Evolutionary conservation across 2,888 invertebrate species (phyloP), one percentile per base, ranked within the genome.

Genomic region (Cantharis lateralis): DNA sequence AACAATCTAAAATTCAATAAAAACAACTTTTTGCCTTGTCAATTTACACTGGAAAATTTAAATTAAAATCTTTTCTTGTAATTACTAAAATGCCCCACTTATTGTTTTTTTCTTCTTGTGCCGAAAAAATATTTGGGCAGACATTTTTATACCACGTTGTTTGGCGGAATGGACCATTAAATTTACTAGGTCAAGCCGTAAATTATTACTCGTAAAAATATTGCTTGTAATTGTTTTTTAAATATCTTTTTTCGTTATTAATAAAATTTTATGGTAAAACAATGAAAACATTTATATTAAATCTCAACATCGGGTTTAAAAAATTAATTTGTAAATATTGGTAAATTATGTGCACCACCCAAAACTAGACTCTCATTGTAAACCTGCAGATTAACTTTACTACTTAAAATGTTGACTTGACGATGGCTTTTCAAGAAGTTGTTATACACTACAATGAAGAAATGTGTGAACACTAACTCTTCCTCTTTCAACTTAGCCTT

Each of bases 141-240:
- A 9, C 24, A 20, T 63, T 18, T 64, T 16, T 20, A 66, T 66
- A 20, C 20, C 63, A 72, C 66, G 64, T 48, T 48, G 48, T 66
- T 32, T 64, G 15, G 18, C 32, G 28, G 64, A 72, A 72, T 72
- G 72, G 32, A 32, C 64, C 72, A 72, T 72, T 72, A 72, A 26
- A 32, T 66, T 72, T 66, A 72, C 64, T 66, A 48, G 72, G 72
- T 72, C 72, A 66, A 64, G 64, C 20, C 48, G 32, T 72, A 72
- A 72, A 72, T 66, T 64, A 72, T 66, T 64, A 66, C 64, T 72
- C 66, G 11, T 72, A 66, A 72, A 72, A 64, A 64, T 48, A 48
- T 72, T 64, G 64, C 18, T 32, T 32, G 64, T 20, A 63, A 72
- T 72, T 72, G 72, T 66, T 48, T 66, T 64, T 72, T 24, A 18